A percentile compares a stretch with the other conserved stretches of the same genome.
phyloP scores from a whole-genome alignment of 2,888 invertebrate species.

The Diaprepes abbreviatus region DNA sequence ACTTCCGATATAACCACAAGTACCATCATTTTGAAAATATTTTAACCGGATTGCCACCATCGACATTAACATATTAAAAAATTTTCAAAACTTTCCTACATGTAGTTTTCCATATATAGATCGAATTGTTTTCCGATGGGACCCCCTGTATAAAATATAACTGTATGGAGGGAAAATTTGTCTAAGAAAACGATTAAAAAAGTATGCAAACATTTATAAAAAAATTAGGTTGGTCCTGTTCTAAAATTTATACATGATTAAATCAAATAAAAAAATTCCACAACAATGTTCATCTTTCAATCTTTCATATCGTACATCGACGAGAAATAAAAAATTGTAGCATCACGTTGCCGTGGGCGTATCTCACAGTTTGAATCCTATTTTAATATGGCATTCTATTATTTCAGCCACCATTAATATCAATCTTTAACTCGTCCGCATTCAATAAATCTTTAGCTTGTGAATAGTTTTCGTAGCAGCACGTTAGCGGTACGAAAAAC shows the following conservation, averaged over 20 bases:
- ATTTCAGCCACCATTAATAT: slow-evolving; percentile 50
- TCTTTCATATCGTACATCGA: slow-evolving; percentile 43
- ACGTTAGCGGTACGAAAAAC: slow-evolving; percentile 8
- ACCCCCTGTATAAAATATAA: no score
- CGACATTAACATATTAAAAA: no score
- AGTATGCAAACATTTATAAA: slow-evolving; percentile 1
- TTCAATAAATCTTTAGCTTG: slow-evolving; percentile 52
- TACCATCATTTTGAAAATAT: no score
- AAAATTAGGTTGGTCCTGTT: background rate
- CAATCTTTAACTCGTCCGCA: slow-evolving; percentile 50
- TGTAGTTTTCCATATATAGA: no score
- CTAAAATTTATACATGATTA: slow-evolving; percentile 16
- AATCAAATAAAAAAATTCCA: slow-evolving; percentile 29
- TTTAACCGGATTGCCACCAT: no score
- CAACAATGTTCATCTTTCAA: slow-evolving; percentile 39
- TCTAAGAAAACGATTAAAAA: background rate
- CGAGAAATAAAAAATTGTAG: slow-evolving; percentile 41
- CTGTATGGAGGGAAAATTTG: background rate
- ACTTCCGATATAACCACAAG: no score
- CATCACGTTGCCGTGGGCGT: slow-evolving; percentile 48
- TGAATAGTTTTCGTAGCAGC: slow-evolving; percentile 47
- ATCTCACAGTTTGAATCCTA: slow-evolving; percentile 48
- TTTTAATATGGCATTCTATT: slow-evolving; percentile 52
- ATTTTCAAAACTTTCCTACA: no score
- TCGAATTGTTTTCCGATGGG: no score